These are phyloP conservation scores for Laticauda colubrina DNA, from an alignment of 2,113 vertebrate species.

Conservation along the genomic window DNA sequence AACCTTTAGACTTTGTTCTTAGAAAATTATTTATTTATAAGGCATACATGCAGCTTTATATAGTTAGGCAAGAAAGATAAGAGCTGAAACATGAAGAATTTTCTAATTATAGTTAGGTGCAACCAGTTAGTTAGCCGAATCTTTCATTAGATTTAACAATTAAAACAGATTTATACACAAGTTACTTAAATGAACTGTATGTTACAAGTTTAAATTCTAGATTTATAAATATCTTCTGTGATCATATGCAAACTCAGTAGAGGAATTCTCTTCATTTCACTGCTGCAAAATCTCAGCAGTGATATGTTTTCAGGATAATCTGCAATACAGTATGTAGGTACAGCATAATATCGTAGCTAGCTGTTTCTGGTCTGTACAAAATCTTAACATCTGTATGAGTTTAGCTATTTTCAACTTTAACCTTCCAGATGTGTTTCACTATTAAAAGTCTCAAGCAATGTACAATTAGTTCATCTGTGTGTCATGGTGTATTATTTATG, in stretches of 20 bases:
- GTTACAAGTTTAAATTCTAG: no score
- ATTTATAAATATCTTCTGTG: neutral
- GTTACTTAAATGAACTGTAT: no score
- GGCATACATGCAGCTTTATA: no score
- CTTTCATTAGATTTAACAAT: no score
- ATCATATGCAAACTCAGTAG: neutral
- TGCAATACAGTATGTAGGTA: neutral
- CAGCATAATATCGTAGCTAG: neutral
- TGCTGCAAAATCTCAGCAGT: neutral
- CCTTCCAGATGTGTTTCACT: neutral
- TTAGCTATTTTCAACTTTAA: neutral
- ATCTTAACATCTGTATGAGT: neutral
- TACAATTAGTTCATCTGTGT: neutral
- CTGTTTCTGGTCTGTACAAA: neutral
- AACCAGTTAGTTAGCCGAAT: no score
- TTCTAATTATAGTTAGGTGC: no score
- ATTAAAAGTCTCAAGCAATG: neutral
- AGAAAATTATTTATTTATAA: no score
- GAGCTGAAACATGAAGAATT: no score
- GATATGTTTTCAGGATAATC: neutral
- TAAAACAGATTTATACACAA: no score
- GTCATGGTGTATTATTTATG: neutral
- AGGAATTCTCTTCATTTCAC: neutral
- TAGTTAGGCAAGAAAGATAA: no score
- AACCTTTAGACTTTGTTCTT: no score